phyloP scores from a whole-genome alignment of 2,888 invertebrate genomes.

The Ophion ellenae region DNA sequence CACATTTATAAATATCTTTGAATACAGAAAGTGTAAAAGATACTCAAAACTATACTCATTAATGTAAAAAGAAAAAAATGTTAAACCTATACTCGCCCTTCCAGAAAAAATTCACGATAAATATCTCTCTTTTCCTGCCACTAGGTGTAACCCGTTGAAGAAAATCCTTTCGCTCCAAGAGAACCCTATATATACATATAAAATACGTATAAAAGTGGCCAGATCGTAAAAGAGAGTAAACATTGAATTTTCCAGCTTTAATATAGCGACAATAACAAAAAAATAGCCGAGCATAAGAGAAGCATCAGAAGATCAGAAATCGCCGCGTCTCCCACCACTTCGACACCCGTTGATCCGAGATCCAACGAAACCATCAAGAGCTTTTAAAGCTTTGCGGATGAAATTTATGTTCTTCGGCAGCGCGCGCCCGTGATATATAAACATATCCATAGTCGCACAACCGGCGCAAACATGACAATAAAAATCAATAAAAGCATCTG shows the following conservation, averaged over 20 bases:
- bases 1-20: too few species aligned
- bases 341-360: neutral
- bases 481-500: constrained; percentile 65
- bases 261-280: neutral
- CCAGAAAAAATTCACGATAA: too few species aligned
- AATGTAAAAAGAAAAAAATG: too few species aligned
- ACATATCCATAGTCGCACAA: neutral
- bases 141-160: too few species aligned
- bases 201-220: too few species aligned
- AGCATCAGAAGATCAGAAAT: neutral
- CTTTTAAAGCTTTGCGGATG: constrained; percentile 34
- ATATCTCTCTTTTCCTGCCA: too few species aligned
- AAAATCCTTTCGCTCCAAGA: too few species aligned
- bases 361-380: neutral
- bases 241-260: neutral
- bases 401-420: neutral
- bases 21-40: too few species aligned
- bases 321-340: neutral
- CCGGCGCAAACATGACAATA: constrained; percentile 42
- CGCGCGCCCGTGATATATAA: neutral
- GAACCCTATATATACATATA: too few species aligned
- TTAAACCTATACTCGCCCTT: too few species aligned
- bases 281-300: neutral
- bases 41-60: too few species aligned
- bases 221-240: neutral